Conservation (phyloP, 2,113 vertebrate species). For the Arenaria interpres region DNA sequence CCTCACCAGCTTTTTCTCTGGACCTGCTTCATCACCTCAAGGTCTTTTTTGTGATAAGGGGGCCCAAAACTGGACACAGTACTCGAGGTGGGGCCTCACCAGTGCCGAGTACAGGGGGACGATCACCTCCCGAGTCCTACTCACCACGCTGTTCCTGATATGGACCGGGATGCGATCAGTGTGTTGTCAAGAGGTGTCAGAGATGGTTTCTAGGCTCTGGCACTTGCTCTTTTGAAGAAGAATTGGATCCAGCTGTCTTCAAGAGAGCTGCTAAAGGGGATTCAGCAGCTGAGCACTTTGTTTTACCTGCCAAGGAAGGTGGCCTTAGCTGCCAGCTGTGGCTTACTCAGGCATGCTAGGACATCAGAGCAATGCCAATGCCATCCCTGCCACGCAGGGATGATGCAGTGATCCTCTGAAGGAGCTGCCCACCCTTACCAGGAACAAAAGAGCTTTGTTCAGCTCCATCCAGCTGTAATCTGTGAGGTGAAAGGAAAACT, state of each 20-base stretch:
- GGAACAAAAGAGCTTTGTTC: neutral
- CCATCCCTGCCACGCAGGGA: neutral
- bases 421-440: neutral
- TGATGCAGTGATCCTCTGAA: neutral
- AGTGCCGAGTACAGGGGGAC: too few species aligned
- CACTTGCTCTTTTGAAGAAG: neutral
- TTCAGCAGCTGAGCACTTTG: neutral
- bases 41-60: too few species aligned
- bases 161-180: fast-evolving
- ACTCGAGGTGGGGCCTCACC: too few species aligned
- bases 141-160: too few species aligned
- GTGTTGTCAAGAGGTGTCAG: neutral
- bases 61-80: too few species aligned
- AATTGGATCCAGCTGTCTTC: neutral
- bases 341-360: neutral
- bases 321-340: neutral
- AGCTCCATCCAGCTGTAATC: neutral
- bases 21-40: too few species aligned
- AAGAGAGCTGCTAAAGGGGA: neutral
- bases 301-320: neutral
- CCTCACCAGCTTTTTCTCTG: too few species aligned
- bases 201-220: neutral
- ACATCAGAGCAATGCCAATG: neutral
- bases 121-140: too few species aligned
- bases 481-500: neutral